Percentiles rank a stretch among this genome's conserved stretches.
Conservation (phyloP, 1,140 invertebrate species). For the Orius insidiosus region DNA sequence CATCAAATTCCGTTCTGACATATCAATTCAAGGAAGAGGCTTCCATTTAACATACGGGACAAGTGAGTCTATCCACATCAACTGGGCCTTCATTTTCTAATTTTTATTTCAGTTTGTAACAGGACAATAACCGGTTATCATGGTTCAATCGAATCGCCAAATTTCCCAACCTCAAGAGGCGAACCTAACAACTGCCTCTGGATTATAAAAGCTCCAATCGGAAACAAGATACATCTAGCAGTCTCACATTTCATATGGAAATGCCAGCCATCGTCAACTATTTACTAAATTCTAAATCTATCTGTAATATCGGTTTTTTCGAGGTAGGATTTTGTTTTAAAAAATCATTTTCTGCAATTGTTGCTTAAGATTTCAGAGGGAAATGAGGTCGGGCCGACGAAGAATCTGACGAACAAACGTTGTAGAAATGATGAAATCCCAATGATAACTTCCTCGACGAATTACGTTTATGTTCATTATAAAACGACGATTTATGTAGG, state of each 20-base stretch:
- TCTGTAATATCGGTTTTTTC: background rate
- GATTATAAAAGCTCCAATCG: constrained; percentile 32
- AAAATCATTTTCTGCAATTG: too few species aligned
- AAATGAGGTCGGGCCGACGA: constrained; percentile 7
- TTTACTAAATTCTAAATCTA: background rate
- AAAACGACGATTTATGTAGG: constrained; percentile 25
- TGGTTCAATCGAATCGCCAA: constrained; percentile 49
- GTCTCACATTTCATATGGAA: constrained; percentile 32
- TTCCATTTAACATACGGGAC: constrained; percentile 50
- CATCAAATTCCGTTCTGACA: constrained; percentile 47
- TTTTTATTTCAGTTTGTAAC: constrained; percentile 35
- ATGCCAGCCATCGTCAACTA: constrained; percentile 4
- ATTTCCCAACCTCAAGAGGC: constrained; percentile 34
- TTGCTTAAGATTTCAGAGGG: constrained; percentile 5
- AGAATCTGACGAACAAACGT: constrained; percentile 18
- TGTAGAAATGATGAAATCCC: constrained; percentile 23
- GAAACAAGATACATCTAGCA: constrained; percentile 31
- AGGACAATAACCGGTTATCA: constrained; percentile 35
- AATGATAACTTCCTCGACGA: constrained; percentile 21
- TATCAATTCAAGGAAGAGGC: constrained; percentile 37
- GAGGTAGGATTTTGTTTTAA: too few species aligned
- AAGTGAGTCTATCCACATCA: constrained; percentile 27
- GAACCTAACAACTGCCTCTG: constrained; percentile 37
- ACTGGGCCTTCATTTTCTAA: too few species aligned
- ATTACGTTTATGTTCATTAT: constrained; percentile 19